phyloP scores from a whole-genome alignment of 2,888 invertebrate genomes.

The Hoplodrina ambigua region DNA sequence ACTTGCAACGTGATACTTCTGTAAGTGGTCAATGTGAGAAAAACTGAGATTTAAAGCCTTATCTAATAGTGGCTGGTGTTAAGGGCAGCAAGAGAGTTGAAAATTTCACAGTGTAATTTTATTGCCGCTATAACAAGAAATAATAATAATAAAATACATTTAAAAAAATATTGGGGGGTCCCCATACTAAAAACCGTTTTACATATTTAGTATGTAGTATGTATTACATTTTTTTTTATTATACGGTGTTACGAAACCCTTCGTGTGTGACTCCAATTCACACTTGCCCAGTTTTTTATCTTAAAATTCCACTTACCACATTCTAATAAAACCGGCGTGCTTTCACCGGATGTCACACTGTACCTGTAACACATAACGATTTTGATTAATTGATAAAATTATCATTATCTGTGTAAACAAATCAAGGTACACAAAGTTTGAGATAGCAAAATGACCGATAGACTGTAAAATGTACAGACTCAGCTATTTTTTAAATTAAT shows the following conservation, averaged over 20 bases:
- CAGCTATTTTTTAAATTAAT: not conserved
- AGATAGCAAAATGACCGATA: slow-evolving; percentile 24
- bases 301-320: slow-evolving; percentile 74
- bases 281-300: too few species aligned
- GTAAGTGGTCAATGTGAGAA: slow-evolving; percentile 36
- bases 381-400: not conserved
- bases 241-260: too few species aligned
- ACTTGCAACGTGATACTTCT: slow-evolving; percentile 89
- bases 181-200: too few species aligned
- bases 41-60: not conserved
- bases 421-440: not conserved
- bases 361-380: slow-evolving; percentile 77
- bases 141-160: too few species aligned
- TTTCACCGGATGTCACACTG: slow-evolving; percentile 89
- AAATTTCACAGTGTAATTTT: too few species aligned
- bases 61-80: too few species aligned
- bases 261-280: too few species aligned
- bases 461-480: not conserved
- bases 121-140: too few species aligned
- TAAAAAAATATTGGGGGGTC: too few species aligned
- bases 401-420: not conserved
- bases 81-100: too few species aligned
- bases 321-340: slow-evolving; percentile 88
- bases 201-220: too few species aligned
- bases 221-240: too few species aligned